Conservation (phyloP, 2,113 vertebrate species). For the Catharus bicknelli region DNA sequence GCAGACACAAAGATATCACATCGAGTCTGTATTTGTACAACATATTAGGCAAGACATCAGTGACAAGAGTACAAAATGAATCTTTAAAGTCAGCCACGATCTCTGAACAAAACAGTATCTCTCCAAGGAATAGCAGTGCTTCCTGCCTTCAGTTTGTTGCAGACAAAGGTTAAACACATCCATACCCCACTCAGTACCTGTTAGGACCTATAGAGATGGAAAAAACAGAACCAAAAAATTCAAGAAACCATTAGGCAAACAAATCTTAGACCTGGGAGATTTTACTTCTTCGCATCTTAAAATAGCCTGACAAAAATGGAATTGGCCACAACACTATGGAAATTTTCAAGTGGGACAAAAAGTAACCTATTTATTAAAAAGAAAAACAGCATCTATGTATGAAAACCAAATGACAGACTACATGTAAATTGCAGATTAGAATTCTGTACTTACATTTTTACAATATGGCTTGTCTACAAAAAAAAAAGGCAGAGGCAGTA, state of each 20-base stretch:
- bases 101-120: neutral
- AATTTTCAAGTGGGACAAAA: slow-evolving; percentile 31
- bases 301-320: slow-evolving; percentile 14
- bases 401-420: neutral
- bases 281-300: slow-evolving; percentile 14
- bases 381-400: neutral
- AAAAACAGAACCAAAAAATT: neutral
- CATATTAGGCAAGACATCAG: neutral
- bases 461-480: neutral
- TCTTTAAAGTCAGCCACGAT: neutral
- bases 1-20: neutral
- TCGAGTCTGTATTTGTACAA: neutral
- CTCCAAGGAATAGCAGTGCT: neutral
- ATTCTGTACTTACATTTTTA: neutral
- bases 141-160: neutral
- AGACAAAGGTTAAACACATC: neutral
- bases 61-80: neutral
- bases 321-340: neutral
- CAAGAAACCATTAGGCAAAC: neutral
- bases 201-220: neutral
- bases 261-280: neutral
- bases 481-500: slow-evolving; percentile 5
- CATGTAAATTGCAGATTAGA: neutral
- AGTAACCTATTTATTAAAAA: slow-evolving; percentile 19
- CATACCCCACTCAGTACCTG: neutral